A percentile compares a stretch with the other conserved stretches of the same genome.
phyloP scores from a whole-genome alignment of 2,888 invertebrate species.

The Cryptus viduatorius region DNA sequence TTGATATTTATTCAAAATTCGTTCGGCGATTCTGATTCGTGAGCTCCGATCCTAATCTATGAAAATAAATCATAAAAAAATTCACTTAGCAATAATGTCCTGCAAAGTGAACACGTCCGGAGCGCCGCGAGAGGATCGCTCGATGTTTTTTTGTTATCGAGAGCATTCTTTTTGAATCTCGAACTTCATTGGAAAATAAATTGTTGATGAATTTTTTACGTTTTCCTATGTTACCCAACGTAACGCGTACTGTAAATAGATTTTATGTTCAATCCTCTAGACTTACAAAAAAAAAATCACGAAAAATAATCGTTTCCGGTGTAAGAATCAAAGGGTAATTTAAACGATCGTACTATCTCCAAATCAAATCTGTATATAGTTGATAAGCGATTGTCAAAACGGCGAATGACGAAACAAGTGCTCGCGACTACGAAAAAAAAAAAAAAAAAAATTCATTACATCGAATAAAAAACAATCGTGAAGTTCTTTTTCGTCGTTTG shows the following conservation, averaged over 20 bases:
- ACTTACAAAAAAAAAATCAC: conserved; percentile 26
- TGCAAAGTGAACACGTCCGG: conserved; percentile 8
- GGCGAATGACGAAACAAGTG: conserved; percentile 50
- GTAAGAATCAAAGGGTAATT: conserved; percentile 65
- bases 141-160: conserved; percentile 64
- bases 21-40: conserved; percentile 17
- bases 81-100: conserved; percentile 29
- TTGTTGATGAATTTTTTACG: conserved; percentile 52
- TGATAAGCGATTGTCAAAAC: conserved; percentile 68
- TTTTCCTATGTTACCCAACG: conserved; percentile 50
- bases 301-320: conserved; percentile 58
- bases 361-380: conserved; percentile 76
- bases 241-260: conserved; percentile 62
- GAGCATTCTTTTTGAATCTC: conserved; percentile 54
- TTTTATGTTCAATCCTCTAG: conserved; percentile 51
- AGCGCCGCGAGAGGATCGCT: background rate
- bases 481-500: conserved; percentile 49
- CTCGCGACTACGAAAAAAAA: conserved; percentile 6
- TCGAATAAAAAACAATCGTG: background rate
- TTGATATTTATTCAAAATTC: conserved; percentile 55
- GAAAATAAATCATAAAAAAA: conserved; percentile 17
- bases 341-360: conserved; percentile 62
- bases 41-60: conserved; percentile 32
- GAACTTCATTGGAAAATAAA: conserved; percentile 53
- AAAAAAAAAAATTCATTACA: conserved; percentile 3